phyloP scores from a whole-genome alignment of 2,888 invertebrate species.

The Deroplatys truncata region DNA sequence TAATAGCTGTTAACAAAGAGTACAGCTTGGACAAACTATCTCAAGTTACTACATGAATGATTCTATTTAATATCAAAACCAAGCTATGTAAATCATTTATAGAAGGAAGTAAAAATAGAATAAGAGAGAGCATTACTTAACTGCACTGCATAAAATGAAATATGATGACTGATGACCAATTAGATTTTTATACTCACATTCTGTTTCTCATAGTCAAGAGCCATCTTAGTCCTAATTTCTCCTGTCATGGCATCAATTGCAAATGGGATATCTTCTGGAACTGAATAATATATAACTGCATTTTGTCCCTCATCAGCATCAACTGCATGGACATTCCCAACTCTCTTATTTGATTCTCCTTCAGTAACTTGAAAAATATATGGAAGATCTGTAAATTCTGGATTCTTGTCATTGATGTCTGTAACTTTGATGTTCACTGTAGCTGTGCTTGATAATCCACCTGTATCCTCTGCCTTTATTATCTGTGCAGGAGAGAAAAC shows the following conservation, averaged over 20 bases:
- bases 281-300: constrained; percentile 73
- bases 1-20: too few species aligned
- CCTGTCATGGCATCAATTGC: constrained; percentile 74
- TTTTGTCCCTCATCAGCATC: constrained; percentile 85
- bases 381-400: constrained; percentile 76
- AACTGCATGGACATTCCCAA: constrained; percentile 79
- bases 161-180: neutral
- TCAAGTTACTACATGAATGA: too few species aligned
- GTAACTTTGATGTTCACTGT: constrained; percentile 85
- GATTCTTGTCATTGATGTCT: constrained; percentile 89
- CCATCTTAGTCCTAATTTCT: constrained; percentile 66
- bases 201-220: constrained; percentile 78
- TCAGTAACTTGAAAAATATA: constrained; percentile 80
- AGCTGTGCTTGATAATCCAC: constrained; percentile 73
- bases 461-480: constrained; percentile 81
- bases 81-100: too few species aligned
- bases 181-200: constrained; percentile 51
- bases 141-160: too few species aligned
- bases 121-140: too few species aligned
- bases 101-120: too few species aligned
- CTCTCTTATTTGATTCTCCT: constrained; percentile 49
- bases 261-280: constrained; percentile 76
- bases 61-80: too few species aligned
- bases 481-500: constrained; percentile 48
- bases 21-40: too few species aligned